Conservation (phyloP, 2,888 invertebrate genomes). For the Hipparchia semele region DNA sequence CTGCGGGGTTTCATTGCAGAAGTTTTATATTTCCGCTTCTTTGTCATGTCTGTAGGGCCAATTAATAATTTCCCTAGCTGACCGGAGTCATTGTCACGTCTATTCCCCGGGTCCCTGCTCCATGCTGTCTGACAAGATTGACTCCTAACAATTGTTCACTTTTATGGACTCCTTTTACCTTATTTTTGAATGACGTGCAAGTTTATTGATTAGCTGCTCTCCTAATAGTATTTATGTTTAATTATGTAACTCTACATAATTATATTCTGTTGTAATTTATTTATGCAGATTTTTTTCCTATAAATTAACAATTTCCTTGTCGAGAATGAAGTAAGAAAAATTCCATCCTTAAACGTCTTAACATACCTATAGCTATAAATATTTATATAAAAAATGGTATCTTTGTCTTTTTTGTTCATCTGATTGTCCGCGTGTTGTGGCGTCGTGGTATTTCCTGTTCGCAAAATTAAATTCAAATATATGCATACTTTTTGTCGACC, state of each 20-base stretch:
- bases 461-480: slow-evolving; percentile 76
- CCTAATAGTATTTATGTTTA: slow-evolving; percentile 29
- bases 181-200: slow-evolving; percentile 44
- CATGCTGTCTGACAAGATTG: slow-evolving; percentile 76
- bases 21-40: slow-evolving; percentile 83
- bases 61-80: slow-evolving; percentile 82
- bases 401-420: slow-evolving; percentile 52
- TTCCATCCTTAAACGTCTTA: slow-evolving; percentile 25
- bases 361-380: slow-evolving; percentile 30
- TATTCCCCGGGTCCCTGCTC: slow-evolving; percentile 59
- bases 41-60: slow-evolving; percentile 73
- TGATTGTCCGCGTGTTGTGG: slow-evolving; percentile 53
- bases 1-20: slow-evolving; percentile 74
- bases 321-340: slow-evolving; percentile 29
- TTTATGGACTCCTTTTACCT: slow-evolving; percentile 71
- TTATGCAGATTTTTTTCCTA: slow-evolving; percentile 16
- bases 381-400: slow-evolving; percentile 44
- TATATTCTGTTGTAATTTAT: background rate
- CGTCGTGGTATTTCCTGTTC: slow-evolving; percentile 75
- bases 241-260: slow-evolving; percentile 17
- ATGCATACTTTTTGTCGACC: slow-evolving; percentile 77
- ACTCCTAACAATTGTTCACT: slow-evolving; percentile 77
- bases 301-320: slow-evolving; percentile 30
- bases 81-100: slow-evolving; percentile 76
- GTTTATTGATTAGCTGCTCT: slow-evolving; percentile 39